Base-by-base conservation (phyloP, 2,888 invertebrate species). In the Nomada fabriciana region DNA sequence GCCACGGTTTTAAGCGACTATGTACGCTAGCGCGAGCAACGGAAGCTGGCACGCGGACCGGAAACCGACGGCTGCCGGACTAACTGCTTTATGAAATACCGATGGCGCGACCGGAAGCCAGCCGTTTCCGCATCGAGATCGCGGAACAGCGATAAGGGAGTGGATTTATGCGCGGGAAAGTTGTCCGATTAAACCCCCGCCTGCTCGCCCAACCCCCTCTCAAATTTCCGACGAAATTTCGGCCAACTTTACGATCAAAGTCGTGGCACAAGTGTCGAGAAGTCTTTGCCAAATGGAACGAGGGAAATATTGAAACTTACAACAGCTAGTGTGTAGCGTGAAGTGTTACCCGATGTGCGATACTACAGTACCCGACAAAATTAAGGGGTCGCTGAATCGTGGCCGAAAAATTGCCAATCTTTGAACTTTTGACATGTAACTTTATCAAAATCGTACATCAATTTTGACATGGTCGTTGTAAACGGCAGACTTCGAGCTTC, bases 71-170 rank as follows among this genome's bases (percentile, higher is more conserved):
- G 64, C 82, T 80, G 67, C 75, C 78, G 50, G 81, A 75, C 85
- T 79, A 85, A 88, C 84, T 83, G 85, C 86, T 88, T 88, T 86
- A 88, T 88, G 86, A 82, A 86, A 88, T 87, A 87, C 81, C 76
- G 79, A 83, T 77, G 82, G 80, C 84, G 79, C 75, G 68, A 53
- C 69, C 68, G 82, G 82, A 80, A 70, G 82, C 69, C 83, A 71
- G 50, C 85, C 75, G 79, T 77, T 84, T 87, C 83, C 82, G 76
- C 72, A 63, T 65, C 42, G 57, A 79, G 82, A 82, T 74, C 80
- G 71, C 75, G 60, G 53, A 73, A 43, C 53, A 20, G 63, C 71
- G 80, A 75, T 80, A 86, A 80, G 52, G 52, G 60, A 50, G 47
- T 50, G 47, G 71, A 83, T 84, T 83, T 83, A 84, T 80, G 65